A percentile compares a stretch with the other conserved stretches of the same genome.
These are phyloP conservation scores for Aeoliscus strigatus DNA, from an alignment of 2,797 vertebrate species.

Conservation along the genomic window DNA sequence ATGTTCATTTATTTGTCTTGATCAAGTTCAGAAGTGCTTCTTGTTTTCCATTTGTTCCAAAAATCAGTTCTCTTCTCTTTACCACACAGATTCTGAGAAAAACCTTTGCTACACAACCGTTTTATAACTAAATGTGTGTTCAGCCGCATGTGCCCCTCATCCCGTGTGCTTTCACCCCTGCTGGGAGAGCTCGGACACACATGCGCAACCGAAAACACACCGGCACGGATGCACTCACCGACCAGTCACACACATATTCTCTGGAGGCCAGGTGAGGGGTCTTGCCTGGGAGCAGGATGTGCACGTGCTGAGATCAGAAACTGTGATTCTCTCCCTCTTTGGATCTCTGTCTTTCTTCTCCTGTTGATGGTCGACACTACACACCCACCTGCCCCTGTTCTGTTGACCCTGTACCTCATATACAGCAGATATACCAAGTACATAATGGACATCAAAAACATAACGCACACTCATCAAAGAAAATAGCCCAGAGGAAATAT, in stretches of 20 bases:
- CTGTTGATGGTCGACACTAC: slow-evolving; percentile 36
- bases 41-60: slow-evolving; percentile 31
- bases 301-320: slow-evolving; percentile 66
- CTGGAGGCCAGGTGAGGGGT: slow-evolving; percentile 53
- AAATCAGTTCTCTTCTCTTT: slow-evolving; percentile 24
- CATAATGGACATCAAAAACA: slow-evolving; percentile 58
- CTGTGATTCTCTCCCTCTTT: slow-evolving; percentile 48
- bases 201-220: slow-evolving; percentile 28
- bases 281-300: slow-evolving; percentile 55
- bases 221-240: slow-evolving; percentile 22
- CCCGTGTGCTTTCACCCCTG: slow-evolving; percentile 53
- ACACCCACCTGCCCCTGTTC: slow-evolving; percentile 29
- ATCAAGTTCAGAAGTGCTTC: slow-evolving; percentile 15
- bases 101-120: slow-evolving; percentile 31
- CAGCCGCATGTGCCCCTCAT: slow-evolving; percentile 50
- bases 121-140: slow-evolving; percentile 55
- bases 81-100: slow-evolving; percentile 51
- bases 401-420: slow-evolving; percentile 38
- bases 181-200: slow-evolving; percentile 38
- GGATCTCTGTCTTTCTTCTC: slow-evolving; percentile 40
- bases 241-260: slow-evolving; percentile 38
- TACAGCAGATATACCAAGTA: slow-evolving; percentile 50
- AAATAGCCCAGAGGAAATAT: slow-evolving; percentile 38
- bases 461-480: slow-evolving; percentile 51
- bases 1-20: too few relatives aligned